These are phyloP conservation scores for Caenorhabditis sp. DNA, from an alignment of 2,888 invertebrate species.

Conservation along the genomic window DNA sequence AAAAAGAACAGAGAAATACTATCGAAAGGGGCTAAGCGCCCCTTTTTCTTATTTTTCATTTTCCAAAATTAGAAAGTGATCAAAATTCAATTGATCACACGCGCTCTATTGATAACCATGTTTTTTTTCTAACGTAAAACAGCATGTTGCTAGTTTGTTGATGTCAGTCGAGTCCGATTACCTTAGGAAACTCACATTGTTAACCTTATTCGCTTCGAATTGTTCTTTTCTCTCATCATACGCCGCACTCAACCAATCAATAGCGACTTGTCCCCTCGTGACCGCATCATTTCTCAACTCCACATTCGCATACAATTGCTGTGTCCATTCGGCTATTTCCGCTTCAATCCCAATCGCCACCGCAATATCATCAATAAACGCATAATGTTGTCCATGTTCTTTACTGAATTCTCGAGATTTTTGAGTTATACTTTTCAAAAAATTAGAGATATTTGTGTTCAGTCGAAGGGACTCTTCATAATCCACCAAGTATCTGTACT, in stretches of 20 bases:
- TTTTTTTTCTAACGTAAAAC: too few species aligned
- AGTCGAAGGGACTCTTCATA: slow-evolving; percentile 50
- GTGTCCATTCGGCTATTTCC: slow-evolving; percentile 35
- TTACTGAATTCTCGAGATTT: slow-evolving; percentile 12
- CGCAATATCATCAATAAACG: slow-evolving; percentile 71
- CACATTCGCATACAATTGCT: slow-evolving; percentile 58
- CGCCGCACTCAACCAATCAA: slow-evolving; percentile 39
- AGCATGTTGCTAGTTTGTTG: too few species aligned
- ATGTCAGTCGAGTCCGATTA: too few species aligned
- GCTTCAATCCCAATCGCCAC: slow-evolving; percentile 70
- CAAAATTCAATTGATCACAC: too few species aligned
- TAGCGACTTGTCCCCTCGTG: slow-evolving; percentile 44
- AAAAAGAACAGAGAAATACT: too few species aligned
- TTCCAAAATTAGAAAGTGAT: too few species aligned
- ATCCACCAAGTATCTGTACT: slow-evolving; percentile 50
- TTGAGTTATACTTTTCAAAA: slow-evolving; percentile 37
- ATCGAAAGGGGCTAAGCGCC: too few species aligned
- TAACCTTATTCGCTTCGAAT: slow-evolving; percentile 11
- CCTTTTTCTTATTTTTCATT: too few species aligned
- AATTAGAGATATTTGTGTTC: slow-evolving; percentile 39
- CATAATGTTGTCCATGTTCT: slow-evolving; percentile 28
- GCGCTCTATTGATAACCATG: too few species aligned
- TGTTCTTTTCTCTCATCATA: slow-evolving; percentile 11
- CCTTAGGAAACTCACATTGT: slow-evolving; percentile 12
- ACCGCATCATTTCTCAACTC: slow-evolving; percentile 47